Evolutionary conservation across 2,797 vertebrate genomes (phyloP), one percentile per base, ranked within the genome.

Genomic region (Sparidentex hasta): DNA sequence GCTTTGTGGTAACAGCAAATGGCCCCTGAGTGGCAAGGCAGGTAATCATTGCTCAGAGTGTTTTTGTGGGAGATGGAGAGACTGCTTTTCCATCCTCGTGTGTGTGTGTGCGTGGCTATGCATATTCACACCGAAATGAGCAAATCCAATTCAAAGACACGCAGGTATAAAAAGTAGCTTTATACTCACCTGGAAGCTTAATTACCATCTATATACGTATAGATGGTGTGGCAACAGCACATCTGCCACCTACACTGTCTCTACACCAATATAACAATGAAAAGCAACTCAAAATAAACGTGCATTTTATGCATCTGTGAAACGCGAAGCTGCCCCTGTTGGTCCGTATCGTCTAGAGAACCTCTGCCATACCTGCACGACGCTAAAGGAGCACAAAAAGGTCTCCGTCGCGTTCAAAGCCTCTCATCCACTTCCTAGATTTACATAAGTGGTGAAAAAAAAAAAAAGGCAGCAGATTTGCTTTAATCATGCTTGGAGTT

Each of bases 1-100:
- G 90, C 92, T 92, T 90, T 92, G 86, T 88, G 90, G 88, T 89
- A 86, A 81, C 88, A 91, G 88, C 88, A 89, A 90, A 93, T 91
- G 92, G 93, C 84, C 90, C 76, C 88, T 89, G 88, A 93, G 87
- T 91, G 89, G 90, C 88, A 90, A 82, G 90, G 91, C 88, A 93
- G 92, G 93, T 93, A 94, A 94, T 93, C 90, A 89, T 76, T 88
- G 87, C 83, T 70, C 81, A 50, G 85, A 87, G 86, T 91, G 90
- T 88, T 90, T 93, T 85, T 86, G 84, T 90, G 87, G 78, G 83
- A 88, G 86, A 90, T 65, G 57, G 81, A 43, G 47, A 86, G 87
- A 92, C 88, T 85, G 88, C 79, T 85, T 88, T 88, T 86, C 75
- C 66, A 1, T 71, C 73, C 84, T 76, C 58, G 33, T 38, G 33